These are phyloP conservation scores for Dysmachus trigonus DNA, from an alignment of 2,888 invertebrate species.

Conservation along the genomic window DNA sequence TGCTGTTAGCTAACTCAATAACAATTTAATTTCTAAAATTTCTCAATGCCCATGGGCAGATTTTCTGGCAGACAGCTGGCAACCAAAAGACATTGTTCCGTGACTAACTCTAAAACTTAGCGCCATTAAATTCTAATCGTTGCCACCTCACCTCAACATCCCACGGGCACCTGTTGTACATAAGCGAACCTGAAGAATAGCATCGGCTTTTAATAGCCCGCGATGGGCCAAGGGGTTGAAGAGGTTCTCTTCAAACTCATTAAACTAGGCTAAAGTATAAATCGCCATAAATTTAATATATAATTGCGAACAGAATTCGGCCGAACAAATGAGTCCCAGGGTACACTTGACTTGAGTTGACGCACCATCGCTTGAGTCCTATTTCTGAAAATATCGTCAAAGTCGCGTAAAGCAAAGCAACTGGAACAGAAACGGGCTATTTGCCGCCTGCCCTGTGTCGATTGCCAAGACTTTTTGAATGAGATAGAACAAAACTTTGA, in stretches of 20 bases:
- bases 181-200: not conserved
- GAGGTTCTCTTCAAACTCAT: not conserved
- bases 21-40: not conserved
- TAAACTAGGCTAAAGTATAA: slow-evolving; percentile 31
- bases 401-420: slow-evolving; percentile 9
- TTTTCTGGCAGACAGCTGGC: not conserved
- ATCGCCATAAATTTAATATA: not conserved
- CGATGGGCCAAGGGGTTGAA: not conserved
- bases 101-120: not conserved
- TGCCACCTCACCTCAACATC: not conserved
- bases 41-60: not conserved
- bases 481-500: not conserved
- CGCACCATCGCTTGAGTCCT: not conserved
- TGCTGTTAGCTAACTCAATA: not conserved
- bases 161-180: not conserved
- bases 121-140: not conserved
- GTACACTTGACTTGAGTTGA: too few relatives aligned
- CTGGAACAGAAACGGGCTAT: slow-evolving; percentile 30
- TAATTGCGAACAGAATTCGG: not conserved
- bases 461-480: not conserved
- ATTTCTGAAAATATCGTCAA: slow-evolving; percentile 26
- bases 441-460: not conserved
- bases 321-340: not conserved
- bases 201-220: not conserved
- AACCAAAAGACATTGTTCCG: not conserved